These are phyloP conservation scores for Carterocephalus palaemon DNA, from an alignment of 2,888 invertebrate genomes.

Conservation along the genomic window DNA sequence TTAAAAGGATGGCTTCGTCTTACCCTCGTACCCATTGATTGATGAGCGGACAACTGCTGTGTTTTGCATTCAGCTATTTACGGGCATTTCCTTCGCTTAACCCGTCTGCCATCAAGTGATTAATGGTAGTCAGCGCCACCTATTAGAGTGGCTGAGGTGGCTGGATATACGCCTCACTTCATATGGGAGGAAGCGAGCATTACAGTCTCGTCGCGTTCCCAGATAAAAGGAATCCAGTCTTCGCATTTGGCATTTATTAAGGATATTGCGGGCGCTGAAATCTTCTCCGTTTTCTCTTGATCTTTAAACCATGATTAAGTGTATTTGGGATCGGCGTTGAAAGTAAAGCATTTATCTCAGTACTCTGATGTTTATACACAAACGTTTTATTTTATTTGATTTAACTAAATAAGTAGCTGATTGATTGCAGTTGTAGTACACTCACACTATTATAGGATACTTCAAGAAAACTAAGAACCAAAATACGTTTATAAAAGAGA, in stretches of 20 bases:
- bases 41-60: conserved; percentile 74
- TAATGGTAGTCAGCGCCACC: conserved; percentile 61
- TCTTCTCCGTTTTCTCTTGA: conserved; percentile 17
- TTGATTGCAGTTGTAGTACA: no score
- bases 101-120: conserved; percentile 67
- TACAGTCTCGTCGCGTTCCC: conserved; percentile 35
- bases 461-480: no score
- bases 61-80: conserved; percentile 78
- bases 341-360: conserved; percentile 19
- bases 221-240: conserved; percentile 33
- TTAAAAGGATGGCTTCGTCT: conserved; percentile 13
- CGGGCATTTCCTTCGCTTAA: conserved; percentile 75
- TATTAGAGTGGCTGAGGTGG: conserved; percentile 44
- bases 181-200: conserved; percentile 41
- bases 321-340: conserved; percentile 11
- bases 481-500: no score
- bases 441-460: no score
- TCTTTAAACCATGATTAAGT: conserved; percentile 21
- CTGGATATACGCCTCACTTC: conserved; percentile 53
- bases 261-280: conserved; percentile 18
- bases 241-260: conserved; percentile 29
- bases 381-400: background rate
- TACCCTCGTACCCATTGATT: conserved; percentile 57
- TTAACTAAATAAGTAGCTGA: no score
- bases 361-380: background rate